These are phyloP conservation scores for Microtus ochrogaster DNA, from an alignment of 2,113 vertebrate species.

Conservation along the genomic window DNA sequence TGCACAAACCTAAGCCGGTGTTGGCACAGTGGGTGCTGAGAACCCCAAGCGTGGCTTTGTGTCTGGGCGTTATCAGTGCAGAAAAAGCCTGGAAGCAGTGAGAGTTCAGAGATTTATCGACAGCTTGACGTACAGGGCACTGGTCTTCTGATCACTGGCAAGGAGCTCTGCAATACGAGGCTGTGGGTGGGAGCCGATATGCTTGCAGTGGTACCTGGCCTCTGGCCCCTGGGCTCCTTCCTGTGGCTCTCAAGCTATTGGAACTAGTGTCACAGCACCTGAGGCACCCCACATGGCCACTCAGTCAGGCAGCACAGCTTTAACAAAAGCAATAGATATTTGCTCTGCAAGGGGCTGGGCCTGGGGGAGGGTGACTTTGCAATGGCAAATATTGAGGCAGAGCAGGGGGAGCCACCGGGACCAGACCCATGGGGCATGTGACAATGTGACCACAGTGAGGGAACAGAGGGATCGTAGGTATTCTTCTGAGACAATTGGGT, in stretches of 20 bases:
- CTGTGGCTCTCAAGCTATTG: fast-evolving
- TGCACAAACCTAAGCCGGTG: background rate
- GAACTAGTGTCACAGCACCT: background rate
- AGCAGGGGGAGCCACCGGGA: background rate
- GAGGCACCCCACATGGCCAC: fast-evolving
- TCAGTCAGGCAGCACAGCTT: fast-evolving
- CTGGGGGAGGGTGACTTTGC: background rate
- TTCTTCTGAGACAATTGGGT: too few species aligned
- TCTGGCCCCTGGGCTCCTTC: background rate
- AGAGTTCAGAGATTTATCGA: constrained; percentile 5
- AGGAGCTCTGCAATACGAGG: background rate
- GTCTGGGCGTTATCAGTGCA: constrained; percentile 54
- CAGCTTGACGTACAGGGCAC: background rate
- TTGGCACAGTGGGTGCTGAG: too few species aligned
- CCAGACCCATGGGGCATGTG: background rate
- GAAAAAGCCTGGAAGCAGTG: constrained; percentile 21
- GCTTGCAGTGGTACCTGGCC: background rate
- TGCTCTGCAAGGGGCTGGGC: background rate
- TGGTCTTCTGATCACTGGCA: background rate
- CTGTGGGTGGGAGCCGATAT: background rate
- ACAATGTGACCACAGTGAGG: background rate
- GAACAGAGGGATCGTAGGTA: background rate
- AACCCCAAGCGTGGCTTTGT: constrained; percentile 51
- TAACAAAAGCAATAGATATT: background rate
- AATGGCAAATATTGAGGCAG: background rate